These are phyloP conservation scores for Noctilio leporinus DNA, from an alignment of 2,113 vertebrate genomes.

Conservation along the genomic window DNA sequence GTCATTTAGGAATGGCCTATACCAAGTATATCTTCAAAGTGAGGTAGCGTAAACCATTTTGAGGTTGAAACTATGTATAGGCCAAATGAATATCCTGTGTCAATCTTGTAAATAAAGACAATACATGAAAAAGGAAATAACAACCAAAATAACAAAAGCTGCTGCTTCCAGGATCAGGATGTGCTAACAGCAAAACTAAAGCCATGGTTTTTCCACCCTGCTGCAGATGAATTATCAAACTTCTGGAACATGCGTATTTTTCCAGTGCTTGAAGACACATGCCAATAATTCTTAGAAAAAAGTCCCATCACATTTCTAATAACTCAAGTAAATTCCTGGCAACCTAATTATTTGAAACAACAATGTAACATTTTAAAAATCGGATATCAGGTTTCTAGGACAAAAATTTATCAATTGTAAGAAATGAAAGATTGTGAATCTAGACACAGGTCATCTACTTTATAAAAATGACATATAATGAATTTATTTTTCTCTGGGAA, in stretches of 20 bases:
- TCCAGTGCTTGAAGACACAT: background rate
- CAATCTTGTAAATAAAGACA: background rate
- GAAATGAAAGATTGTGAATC: background rate
- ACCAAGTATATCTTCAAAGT: background rate
- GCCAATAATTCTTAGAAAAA: background rate
- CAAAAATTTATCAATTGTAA: background rate
- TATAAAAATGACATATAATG: background rate
- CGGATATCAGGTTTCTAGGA: background rate
- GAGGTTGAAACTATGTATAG: background rate
- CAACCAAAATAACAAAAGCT: background rate
- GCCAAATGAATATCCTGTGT: background rate
- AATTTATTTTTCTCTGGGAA: background rate
- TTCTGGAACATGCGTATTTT: background rate
- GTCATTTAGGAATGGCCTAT: background rate
- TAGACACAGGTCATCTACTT: background rate
- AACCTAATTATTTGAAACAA: constrained; percentile 8
- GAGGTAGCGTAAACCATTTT: background rate
- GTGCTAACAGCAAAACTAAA: background rate
- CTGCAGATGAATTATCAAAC: background rate
- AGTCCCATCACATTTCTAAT: background rate
- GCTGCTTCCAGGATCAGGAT: background rate
- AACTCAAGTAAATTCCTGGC: background rate
- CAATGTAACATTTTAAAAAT: background rate
- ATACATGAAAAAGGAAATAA: background rate
- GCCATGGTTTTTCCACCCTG: background rate